Base-by-base conservation (phyloP, 2,797 vertebrate genomes). In the Cynodonichthys magdalenae region DNA sequence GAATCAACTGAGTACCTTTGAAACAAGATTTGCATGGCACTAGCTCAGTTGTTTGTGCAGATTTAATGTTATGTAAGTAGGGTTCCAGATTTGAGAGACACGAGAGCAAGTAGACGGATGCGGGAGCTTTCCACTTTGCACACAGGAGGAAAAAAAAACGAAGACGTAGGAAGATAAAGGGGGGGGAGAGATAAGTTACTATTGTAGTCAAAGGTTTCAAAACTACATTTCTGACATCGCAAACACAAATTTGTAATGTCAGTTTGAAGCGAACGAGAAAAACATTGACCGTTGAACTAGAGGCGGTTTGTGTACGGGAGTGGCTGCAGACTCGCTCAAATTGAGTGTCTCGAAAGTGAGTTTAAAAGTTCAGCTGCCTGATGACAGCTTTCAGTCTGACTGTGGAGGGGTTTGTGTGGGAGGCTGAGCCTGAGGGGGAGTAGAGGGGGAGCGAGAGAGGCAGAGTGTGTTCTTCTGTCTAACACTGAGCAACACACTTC, bases 361-460 rank as follows among this genome's bases (percentile, higher is more conserved):
- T 89, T 89, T 89, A 86, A 89, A 90, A 88, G 91, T 92, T 92
- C 90, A 90, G 71, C 79, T 83, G 87, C 85, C 85, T 29, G 66
- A 82, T 87, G 89, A 87, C 79, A 90, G 89, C 81, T 91, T 91
- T 91, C 88, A 91, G 91, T 92, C 89, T 92, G 91, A 90, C 90
- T 91, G 80, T 80, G 77, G 72, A 80, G 66, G 67, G 79, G 81
- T 53, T 53, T 29, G 69, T 80, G 83, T 72, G 80, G 75, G 84
- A 79, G 79, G 77, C 66, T 71, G 72, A 78, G 87, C 88, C 75
- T 57, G 75, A 73, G 76, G 83, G 71, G 54, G 49, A 51, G 64
- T 31, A 1, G 34, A 34, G 18, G 31, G 53, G 45, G 24, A 24
- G 24, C 24, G 24, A 24, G 24, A 24, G 24, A 24, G 24, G 24